Evolutionary conservation across 2,113 vertebrate species (phyloP).

Genomic region (Platichthys flesus): DNA sequence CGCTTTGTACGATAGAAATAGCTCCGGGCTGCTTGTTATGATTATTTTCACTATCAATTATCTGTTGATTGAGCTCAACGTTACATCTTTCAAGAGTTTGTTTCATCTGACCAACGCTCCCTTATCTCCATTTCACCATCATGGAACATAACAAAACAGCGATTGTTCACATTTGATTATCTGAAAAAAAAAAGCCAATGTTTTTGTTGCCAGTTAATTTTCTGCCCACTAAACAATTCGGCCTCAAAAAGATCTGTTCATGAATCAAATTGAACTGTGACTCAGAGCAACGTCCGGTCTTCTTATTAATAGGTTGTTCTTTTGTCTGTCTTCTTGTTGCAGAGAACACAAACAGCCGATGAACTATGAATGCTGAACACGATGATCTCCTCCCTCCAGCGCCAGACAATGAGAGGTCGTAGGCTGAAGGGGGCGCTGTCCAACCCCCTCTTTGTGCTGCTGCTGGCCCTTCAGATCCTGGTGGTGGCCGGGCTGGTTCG

Average conservation of each 20-base stretch:
- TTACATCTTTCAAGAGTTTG: slow-evolving; percentile 5
- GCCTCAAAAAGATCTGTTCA: neutral
- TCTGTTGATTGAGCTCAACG: neutral
- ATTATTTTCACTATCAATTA: slow-evolving; percentile 21
- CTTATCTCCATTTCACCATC: neutral
- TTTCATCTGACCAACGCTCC: neutral
- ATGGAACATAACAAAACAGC: neutral
- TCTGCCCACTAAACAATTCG: neutral
- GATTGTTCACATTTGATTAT: neutral
- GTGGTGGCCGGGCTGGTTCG: slow-evolving; percentile 93
- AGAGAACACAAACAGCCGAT: slow-evolving; percentile 90
- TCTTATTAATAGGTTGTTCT: slow-evolving; percentile 42
- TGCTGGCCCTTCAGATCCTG: slow-evolving; percentile 97
- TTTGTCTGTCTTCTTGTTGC: slow-evolving; percentile 80
- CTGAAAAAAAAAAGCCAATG: neutral
- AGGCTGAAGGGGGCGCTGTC: slow-evolving; percentile 99
- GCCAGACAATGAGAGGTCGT: slow-evolving; percentile 99
- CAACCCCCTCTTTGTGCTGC: slow-evolving; percentile 97
- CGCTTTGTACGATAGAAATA: slow-evolving; percentile 2
- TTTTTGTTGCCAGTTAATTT: slow-evolving; percentile 1
- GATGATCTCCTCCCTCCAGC: slow-evolving; percentile 99
- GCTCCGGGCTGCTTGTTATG: neutral
- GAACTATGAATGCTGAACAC: slow-evolving; percentile 99
- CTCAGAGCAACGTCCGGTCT: neutral
- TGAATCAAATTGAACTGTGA: neutral